Percentiles rank a stretch among this genome's conserved stretches.
Conservation (phyloP, 2,797 vertebrate genomes). For the Enteromius viviparus region DNA sequence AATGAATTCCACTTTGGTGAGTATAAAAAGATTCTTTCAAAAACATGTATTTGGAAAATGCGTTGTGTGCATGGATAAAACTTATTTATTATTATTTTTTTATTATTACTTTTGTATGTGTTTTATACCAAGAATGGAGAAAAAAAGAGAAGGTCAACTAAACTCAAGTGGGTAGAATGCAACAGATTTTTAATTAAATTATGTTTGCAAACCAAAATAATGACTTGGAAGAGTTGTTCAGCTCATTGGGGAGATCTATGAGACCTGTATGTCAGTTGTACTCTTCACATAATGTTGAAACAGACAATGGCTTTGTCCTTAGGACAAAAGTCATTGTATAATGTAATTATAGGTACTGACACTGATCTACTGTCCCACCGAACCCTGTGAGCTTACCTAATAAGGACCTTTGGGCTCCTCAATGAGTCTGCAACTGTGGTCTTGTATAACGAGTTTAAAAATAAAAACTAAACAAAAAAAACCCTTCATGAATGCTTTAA, state of each 20-base stretch:
- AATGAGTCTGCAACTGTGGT: background rate
- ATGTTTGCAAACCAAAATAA: slow-evolving; percentile 17
- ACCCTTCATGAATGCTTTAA: background rate
- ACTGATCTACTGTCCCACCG: background rate
- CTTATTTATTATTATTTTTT: too few relatives aligned
- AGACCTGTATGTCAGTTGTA: background rate
- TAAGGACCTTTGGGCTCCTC: slow-evolving; percentile 26
- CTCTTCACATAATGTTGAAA: background rate
- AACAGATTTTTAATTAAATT: background rate
- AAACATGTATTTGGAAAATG: background rate
- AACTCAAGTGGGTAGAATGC: background rate
- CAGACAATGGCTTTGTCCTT: background rate
- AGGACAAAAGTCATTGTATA: background rate
- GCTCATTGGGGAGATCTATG: background rate
- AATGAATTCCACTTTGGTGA: background rate
- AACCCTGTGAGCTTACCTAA: slow-evolving; percentile 15
- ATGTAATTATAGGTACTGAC: background rate
- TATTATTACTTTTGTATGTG: too few relatives aligned
- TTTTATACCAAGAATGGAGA: background rate
- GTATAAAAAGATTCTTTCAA: background rate
- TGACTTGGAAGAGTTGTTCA: background rate
- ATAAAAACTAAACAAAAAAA: background rate
- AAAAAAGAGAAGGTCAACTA: background rate
- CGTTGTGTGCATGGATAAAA: too few relatives aligned
- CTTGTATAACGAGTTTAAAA: background rate